Evolutionary conservation across 2,113 vertebrate genomes (phyloP).

Genomic region (Tragulus kanchil): DNA sequence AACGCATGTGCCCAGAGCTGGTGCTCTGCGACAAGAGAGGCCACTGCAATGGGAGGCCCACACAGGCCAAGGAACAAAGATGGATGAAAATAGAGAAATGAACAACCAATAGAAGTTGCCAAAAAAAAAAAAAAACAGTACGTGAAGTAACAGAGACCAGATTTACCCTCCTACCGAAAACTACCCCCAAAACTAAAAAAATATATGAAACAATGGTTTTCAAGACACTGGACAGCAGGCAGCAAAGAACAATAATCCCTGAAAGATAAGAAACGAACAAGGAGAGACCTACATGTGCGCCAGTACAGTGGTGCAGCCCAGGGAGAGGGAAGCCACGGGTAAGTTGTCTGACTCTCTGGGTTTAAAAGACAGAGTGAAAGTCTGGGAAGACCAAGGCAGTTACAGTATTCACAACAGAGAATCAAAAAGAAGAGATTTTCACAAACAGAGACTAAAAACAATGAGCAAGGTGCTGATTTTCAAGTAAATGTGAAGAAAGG

Average conservation of each 20-base stretch:
- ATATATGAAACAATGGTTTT: background rate
- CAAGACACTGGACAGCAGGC: background rate
- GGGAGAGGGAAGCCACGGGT: background rate
- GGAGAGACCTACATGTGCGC: background rate
- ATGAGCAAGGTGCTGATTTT: background rate
- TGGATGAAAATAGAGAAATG: too few species aligned
- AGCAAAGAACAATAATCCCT: background rate
- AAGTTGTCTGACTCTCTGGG: background rate
- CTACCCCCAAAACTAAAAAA: background rate
- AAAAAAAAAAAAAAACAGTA: background rate
- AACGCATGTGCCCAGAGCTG: too few species aligned
- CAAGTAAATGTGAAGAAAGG: background rate
- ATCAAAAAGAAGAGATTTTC: background rate
- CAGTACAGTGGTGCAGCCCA: background rate
- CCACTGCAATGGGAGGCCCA: too few species aligned
- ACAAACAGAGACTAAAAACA: background rate
- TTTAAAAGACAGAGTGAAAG: background rate
- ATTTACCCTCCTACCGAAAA: conserved; percentile 27
- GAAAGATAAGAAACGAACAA: background rate
- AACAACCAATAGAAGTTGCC: too few species aligned
- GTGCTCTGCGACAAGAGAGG: too few species aligned
- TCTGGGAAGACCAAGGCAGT: background rate
- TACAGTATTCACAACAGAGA: background rate
- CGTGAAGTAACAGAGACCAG: background rate
- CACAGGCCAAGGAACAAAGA: too few species aligned